phyloP scores from a whole-genome alignment of 2,888 invertebrate genomes.

The Erebia epiphron region DNA sequence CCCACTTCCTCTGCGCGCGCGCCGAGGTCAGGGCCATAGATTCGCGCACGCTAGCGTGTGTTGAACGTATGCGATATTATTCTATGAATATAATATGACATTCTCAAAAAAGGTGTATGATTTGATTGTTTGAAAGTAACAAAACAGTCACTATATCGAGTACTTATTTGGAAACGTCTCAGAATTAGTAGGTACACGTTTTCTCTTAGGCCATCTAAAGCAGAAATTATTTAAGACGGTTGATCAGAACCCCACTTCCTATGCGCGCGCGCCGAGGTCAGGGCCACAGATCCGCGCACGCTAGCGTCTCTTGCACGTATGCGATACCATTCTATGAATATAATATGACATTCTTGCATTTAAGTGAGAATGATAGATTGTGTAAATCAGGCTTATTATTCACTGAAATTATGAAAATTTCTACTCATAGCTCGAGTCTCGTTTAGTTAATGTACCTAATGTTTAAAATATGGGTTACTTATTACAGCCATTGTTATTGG shows the following conservation, averaged over 20 bases:
- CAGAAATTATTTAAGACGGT: too few species aligned
- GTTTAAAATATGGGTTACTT: background rate
- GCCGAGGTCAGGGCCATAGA: slow-evolving; percentile 56
- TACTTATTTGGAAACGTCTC: too few species aligned
- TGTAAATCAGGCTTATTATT: too few species aligned
- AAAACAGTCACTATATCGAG: too few species aligned
- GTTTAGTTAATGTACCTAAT: background rate
- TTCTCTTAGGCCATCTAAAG: too few species aligned
- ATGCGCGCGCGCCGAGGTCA: slow-evolving; percentile 53
- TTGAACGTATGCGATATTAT: slow-evolving; percentile 15
- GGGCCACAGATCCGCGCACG: slow-evolving; percentile 46
- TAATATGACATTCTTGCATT: background rate
- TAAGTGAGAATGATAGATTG: too few species aligned
- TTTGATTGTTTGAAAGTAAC: too few species aligned
- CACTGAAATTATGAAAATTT: too few species aligned
- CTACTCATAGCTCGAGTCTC: too few species aligned
- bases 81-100: background rate
- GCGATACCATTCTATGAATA: background rate
- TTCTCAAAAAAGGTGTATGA: background rate
- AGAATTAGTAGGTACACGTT: too few species aligned
- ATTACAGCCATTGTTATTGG: slow-evolving; percentile 12
- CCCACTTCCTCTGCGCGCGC: slow-evolving; percentile 47
- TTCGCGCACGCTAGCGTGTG: slow-evolving; percentile 32
- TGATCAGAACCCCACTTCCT: too few species aligned
- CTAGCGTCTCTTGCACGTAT: slow-evolving; percentile 25